Conservation (phyloP, 1,140 invertebrate species). For the Eriocheir sinensis region DNA sequence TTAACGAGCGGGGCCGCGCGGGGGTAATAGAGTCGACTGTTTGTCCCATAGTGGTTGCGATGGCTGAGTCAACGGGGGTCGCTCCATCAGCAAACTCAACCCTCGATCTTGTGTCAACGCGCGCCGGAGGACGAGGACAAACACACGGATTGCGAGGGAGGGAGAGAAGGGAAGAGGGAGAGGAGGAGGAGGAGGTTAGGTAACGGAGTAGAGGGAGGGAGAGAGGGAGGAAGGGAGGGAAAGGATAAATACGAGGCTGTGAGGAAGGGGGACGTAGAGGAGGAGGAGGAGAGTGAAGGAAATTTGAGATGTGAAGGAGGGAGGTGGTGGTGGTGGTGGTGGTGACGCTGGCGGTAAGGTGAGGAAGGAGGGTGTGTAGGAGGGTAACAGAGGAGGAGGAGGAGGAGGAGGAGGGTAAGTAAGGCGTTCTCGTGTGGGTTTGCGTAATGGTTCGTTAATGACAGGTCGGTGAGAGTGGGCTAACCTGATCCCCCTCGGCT, state of each 20-base stretch:
- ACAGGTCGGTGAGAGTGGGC: neutral
- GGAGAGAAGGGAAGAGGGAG: neutral
- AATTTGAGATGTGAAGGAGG: neutral
- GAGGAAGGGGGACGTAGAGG: neutral
- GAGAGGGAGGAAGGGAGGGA: neutral
- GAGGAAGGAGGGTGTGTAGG: too few relatives aligned
- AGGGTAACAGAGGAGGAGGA: neutral
- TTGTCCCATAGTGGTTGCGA: slow-evolving; percentile 43
- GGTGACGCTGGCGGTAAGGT: too few relatives aligned
- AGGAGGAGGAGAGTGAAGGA: neutral
- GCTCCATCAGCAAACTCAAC: slow-evolving; percentile 38
- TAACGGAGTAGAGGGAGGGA: too few relatives aligned
- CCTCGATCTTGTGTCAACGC: slow-evolving; percentile 9
- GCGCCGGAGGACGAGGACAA: neutral
- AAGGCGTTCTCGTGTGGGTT: neutral
- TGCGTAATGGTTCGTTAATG: neutral
- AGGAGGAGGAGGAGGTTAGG: neutral
- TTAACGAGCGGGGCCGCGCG: neutral
- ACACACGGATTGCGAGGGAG: too few relatives aligned
- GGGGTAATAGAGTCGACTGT: slow-evolving; percentile 27
- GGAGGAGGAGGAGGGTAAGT: too few relatives aligned
- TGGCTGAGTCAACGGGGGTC: slow-evolving; percentile 33
- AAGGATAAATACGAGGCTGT: too few relatives aligned
- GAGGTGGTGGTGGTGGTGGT: neutral
- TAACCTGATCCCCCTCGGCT: slow-evolving; percentile 28